phyloP scores from a whole-genome alignment of 2,888 invertebrate species.

The Melangyna quadrimaculata region DNA sequence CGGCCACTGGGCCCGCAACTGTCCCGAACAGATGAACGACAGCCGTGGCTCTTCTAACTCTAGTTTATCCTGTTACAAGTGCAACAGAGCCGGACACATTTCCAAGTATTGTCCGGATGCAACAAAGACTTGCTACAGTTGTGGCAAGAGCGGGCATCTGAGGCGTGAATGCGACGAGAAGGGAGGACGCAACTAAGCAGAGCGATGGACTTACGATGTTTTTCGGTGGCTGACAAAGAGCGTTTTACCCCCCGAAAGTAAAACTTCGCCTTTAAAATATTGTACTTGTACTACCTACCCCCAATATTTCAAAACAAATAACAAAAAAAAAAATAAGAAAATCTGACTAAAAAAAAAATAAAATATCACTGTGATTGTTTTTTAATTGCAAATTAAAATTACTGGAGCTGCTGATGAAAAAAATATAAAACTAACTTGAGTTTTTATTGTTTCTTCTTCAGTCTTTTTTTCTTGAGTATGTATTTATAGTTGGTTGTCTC shows the following conservation, averaged over 20 bases:
- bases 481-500: background rate
- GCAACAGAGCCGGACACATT: conserved; percentile 96
- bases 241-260: conserved; percentile 72
- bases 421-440: conserved; percentile 74
- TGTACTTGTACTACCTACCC: conserved; percentile 60
- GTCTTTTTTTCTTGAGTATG: background rate
- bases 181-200: conserved; percentile 81
- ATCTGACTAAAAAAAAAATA: conserved; percentile 73
- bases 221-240: conserved; percentile 68
- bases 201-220: conserved; percentile 53
- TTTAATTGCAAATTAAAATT: conserved; percentile 81
- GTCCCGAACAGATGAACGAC: conserved; percentile 85
- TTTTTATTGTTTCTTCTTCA: conserved; percentile 61
- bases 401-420: conserved; percentile 81
- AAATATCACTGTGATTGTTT: conserved; percentile 81
- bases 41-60: conserved; percentile 78
- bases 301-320: conserved; percentile 70
- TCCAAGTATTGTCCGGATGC: conserved; percentile 92
- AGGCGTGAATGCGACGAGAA: conserved; percentile 94
- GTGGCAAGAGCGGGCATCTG: conserved; percentile 95
- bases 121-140: conserved; percentile 94
- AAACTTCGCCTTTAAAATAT: conserved; percentile 68
- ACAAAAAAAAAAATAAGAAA: conserved; percentile 75
- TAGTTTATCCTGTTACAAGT: conserved; percentile 92
- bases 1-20: conserved; percentile 95